Percentiles rank a stretch among this genome's conserved stretches.
Conservation (phyloP, 2,888 invertebrate genomes). For the Tigriopus californicus region DNA sequence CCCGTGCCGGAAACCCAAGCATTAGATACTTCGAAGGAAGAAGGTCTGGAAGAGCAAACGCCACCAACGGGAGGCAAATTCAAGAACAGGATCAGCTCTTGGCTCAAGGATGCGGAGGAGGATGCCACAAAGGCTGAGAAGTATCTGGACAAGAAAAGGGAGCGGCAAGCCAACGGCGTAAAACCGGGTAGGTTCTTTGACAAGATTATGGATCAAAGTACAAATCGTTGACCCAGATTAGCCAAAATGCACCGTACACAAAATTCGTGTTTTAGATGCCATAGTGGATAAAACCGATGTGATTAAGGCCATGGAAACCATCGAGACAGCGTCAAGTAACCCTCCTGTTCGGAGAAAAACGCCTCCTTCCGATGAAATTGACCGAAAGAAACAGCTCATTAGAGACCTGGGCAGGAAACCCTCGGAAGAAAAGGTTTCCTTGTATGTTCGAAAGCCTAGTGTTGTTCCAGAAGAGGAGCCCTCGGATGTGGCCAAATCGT, state of each 20-base stretch:
- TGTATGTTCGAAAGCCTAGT: slow-evolving; percentile 15
- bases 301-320: slow-evolving; percentile 62
- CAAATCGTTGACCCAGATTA: not conserved
- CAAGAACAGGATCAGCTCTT: slow-evolving; percentile 77
- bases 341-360: slow-evolving; percentile 6
- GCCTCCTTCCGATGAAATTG: not conserved
- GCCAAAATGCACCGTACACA: not conserved
- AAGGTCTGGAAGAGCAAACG: slow-evolving; percentile 16
- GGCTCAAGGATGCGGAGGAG: slow-evolving; percentile 68
- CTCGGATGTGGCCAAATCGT: not conserved
- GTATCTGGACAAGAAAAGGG: slow-evolving; percentile 18
- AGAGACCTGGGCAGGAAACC: slow-evolving; percentile 15
- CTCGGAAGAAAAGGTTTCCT: slow-evolving; percentile 16
- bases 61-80: slow-evolving; percentile 22
- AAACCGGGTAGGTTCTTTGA: not conserved
- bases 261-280: not conserved
- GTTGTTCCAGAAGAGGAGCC: not conserved
- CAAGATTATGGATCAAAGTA: not conserved
- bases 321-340: slow-evolving; percentile 40
- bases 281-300: slow-evolving; percentile 39
- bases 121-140: slow-evolving; percentile 38
- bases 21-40: slow-evolving; percentile 14
- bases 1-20: not conserved
- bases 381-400: not conserved
- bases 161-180: not conserved